These are phyloP conservation scores for Hyposoter dolosus DNA, from an alignment of 2,888 invertebrate genomes.

Conservation along the genomic window DNA sequence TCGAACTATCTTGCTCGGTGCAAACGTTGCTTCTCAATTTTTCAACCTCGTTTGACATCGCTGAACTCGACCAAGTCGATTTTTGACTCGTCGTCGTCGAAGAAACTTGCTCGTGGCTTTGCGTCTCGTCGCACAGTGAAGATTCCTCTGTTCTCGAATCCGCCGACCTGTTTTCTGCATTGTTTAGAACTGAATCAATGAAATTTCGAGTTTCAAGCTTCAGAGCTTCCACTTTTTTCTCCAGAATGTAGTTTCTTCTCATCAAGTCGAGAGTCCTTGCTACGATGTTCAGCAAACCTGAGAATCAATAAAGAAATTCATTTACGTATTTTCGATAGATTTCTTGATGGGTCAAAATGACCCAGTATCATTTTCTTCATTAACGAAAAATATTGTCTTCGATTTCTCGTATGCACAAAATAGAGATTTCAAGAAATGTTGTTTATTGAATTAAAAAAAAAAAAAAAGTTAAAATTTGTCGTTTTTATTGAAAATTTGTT, in stretches of 20 bases:
- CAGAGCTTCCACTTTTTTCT: slow-evolving; percentile 77
- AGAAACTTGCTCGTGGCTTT: slow-evolving; percentile 40
- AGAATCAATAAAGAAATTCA: neutral
- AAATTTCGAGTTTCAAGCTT: slow-evolving; percentile 77
- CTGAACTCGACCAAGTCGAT: slow-evolving; percentile 21
- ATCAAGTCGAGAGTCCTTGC: slow-evolving; percentile 78
- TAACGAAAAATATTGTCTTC: neutral
- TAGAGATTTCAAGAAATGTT: neutral
- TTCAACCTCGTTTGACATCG: neutral
- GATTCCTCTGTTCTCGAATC: slow-evolving; percentile 26
- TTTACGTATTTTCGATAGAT: too few relatives aligned
- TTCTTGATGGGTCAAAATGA: neutral
- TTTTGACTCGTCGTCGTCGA: slow-evolving; percentile 61
- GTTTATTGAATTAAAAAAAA: neutral
- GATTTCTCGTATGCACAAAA: neutral
- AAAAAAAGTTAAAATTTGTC: neutral
- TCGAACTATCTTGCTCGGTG: slow-evolving; percentile 23
- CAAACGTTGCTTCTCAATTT: slow-evolving; percentile 48
- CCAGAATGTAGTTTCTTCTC: slow-evolving; percentile 78
- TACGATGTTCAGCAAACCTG: slow-evolving; percentile 78
- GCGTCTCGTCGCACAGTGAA: slow-evolving; percentile 5
- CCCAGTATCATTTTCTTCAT: neutral
- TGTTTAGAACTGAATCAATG: slow-evolving; percentile 76
- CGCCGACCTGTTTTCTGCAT: slow-evolving; percentile 73
- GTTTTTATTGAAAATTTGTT: neutral